Percentiles rank a stretch among this genome's conserved stretches.
These are phyloP conservation scores for Hemistola chrysoprasaria DNA, from an alignment of 2,888 invertebrate species.

Conservation along the genomic window DNA sequence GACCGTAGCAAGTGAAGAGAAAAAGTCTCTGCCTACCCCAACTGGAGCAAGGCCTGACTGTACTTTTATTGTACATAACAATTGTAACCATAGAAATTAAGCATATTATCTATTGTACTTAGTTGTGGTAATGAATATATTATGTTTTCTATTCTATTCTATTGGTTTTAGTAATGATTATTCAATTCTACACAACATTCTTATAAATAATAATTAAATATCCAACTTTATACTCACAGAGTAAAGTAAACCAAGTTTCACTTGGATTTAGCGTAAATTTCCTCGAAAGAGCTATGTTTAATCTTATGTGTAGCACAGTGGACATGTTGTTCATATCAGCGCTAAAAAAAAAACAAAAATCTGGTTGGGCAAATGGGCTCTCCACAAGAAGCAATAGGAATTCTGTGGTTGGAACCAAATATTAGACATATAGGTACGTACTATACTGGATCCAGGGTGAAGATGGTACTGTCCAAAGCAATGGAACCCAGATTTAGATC, in stretches of 20 bases:
- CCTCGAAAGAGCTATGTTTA: slow-evolving; percentile 49
- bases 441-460: slow-evolving; percentile 57
- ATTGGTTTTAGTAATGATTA: too few relatives aligned
- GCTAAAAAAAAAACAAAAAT: slow-evolving; percentile 41
- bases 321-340: slow-evolving; percentile 43
- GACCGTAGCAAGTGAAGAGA: too few relatives aligned
- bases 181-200: too few relatives aligned
- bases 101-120: too few relatives aligned
- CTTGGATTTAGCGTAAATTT: slow-evolving; percentile 55
- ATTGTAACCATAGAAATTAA: too few relatives aligned
- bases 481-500: slow-evolving; percentile 42
- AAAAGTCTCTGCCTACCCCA: too few relatives aligned
- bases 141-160: too few relatives aligned
- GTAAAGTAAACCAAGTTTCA: slow-evolving; percentile 67
- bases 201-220: not conserved
- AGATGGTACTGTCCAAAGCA: slow-evolving; percentile 36
- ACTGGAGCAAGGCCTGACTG: too few relatives aligned
- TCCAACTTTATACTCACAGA: slow-evolving; percentile 52
- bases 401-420: not conserved
- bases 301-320: slow-evolving; percentile 46
- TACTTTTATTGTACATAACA: too few relatives aligned
- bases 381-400: too few relatives aligned
- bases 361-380: too few relatives aligned
- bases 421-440: slow-evolving; percentile 38
- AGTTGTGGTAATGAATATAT: too few relatives aligned